phyloP scores from a whole-genome alignment of 2,113 vertebrate genomes.

The Pterophyllum scalare region DNA sequence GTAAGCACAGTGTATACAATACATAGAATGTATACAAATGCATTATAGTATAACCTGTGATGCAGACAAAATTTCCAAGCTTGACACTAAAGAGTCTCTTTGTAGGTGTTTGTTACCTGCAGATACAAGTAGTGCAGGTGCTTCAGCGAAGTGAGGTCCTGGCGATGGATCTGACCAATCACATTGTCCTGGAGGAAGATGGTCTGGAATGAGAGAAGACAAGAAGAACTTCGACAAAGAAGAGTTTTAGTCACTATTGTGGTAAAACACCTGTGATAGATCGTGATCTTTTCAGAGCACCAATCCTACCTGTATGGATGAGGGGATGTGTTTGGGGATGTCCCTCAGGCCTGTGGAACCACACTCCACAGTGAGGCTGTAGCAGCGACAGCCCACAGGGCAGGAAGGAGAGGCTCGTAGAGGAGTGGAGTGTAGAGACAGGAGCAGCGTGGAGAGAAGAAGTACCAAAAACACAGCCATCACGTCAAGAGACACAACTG shows the following conservation, averaged over 20 bases:
- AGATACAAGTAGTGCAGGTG: slow-evolving; percentile 88
- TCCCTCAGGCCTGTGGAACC: slow-evolving; percentile 84
- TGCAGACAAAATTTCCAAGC: neutral
- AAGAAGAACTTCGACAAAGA: neutral
- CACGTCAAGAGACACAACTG: slow-evolving; percentile 1
- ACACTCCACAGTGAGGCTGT: slow-evolving; percentile 92
- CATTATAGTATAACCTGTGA: neutral
- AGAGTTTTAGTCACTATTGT: neutral
- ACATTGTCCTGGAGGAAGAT: slow-evolving; percentile 92
- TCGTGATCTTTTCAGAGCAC: neutral
- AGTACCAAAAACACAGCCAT: slow-evolving; percentile 48
- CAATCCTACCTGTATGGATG: slow-evolving; percentile 81
- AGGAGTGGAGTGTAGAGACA: slow-evolving; percentile 53
- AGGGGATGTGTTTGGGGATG: slow-evolving; percentile 81
- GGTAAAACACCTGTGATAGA: neutral
- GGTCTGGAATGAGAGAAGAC: slow-evolving; percentile 76
- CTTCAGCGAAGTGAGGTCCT: slow-evolving; percentile 78
- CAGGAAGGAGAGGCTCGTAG: slow-evolving; percentile 67
- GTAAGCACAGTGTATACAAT: neutral
- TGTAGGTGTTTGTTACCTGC: slow-evolving; percentile 64
- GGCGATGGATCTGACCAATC: slow-evolving; percentile 84
- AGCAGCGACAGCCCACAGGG: slow-evolving; percentile 86
- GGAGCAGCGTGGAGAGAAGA: slow-evolving; percentile 50
- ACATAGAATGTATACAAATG: neutral
- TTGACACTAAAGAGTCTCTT: neutral